A percentile compares a stretch with the other conserved stretches of the same genome.
phyloP scores from a whole-genome alignment of 2,797 vertebrate species.

The Pangasius krempfi region DNA sequence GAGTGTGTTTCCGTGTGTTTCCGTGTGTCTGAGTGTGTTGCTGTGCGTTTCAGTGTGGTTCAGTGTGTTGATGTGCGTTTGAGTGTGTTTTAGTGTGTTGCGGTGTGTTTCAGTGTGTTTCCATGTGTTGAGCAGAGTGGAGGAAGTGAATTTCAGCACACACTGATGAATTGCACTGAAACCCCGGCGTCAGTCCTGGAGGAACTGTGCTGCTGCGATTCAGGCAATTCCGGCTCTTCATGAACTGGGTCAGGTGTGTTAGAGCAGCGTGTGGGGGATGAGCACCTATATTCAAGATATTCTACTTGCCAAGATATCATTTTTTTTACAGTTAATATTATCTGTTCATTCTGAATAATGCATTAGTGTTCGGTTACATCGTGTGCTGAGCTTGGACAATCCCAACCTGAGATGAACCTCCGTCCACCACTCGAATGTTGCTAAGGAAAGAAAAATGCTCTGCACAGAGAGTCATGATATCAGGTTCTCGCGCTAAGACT shows the following conservation, averaged over 20 bases:
- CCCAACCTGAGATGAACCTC: neutral
- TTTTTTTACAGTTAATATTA: neutral
- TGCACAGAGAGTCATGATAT: neutral
- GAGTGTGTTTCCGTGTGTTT: too few species aligned
- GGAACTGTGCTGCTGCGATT: neutral
- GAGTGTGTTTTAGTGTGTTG: too few species aligned
- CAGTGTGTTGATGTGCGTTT: too few species aligned
- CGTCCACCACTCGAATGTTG: neutral
- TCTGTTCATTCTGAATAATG: neutral
- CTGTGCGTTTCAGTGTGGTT: too few species aligned
- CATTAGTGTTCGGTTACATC: neutral
- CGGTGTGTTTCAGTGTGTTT: too few species aligned
- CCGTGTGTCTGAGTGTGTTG: too few species aligned
- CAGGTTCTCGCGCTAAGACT: neutral
- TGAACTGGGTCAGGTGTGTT: neutral
- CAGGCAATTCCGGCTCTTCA: neutral
- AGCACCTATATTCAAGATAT: neutral
- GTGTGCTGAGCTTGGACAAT: neutral
- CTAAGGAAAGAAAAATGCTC: neutral
- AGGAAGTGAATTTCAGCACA: neutral
- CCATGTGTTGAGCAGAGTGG: neutral
- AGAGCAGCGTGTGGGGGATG: neutral
- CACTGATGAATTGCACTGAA: neutral
- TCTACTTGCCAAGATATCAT: neutral
- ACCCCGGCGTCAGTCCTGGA: neutral